Base-by-base conservation (phyloP, 2,113 vertebrate genomes). In the Apteryx owenii region DNA sequence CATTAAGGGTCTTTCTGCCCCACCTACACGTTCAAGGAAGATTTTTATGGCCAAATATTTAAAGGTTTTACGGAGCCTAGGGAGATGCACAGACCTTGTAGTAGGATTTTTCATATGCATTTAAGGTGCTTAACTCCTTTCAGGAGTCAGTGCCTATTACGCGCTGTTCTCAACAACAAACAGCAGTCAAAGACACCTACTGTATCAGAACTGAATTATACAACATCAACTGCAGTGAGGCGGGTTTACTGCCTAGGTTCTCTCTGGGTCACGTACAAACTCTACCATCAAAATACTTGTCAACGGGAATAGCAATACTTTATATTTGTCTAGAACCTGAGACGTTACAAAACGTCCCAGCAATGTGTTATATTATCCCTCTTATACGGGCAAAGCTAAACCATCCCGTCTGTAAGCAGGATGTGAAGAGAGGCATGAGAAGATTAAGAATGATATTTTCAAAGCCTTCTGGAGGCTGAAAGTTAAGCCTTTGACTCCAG, bases 401-500 rank as follows among this genome's bases (percentile, higher is more conserved):
- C 81, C 21, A n/a, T 58, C 72, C 81, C 87, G 84, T 79, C 89
- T 89, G 46, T 58, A 94, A 94, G 81, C 60, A 93, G 91, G 87
- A 91, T 44, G 65, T 20, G 60, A 84, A 58, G 28, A 53, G 84
- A 91, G 60, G 22, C 60, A 44, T 5, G 61, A 48, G 60, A 44
- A 92, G 91, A 51, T 86, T 73, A 86, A 62, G 12, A 66, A 53
- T 0, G 4, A n/a, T 12, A 58, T 66, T 91, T 91, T 62, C 87
- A 81, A 91, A 93, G 69, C 72, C 95, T 89, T 17, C 50, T 75
- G 64, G 54, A 80, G 50, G 50, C 33, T 62, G 69, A 36, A 61
- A 91, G n/a, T 61, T 61, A 82, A 95, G 54, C 70, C 19, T 77
- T 28, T 91, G 81, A 44, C 81, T 91, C 28, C 78, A 85, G 25